These are phyloP conservation scores for Peromyscus leucopus DNA, from an alignment of 2,113 vertebrate species.

Conservation along the genomic window DNA sequence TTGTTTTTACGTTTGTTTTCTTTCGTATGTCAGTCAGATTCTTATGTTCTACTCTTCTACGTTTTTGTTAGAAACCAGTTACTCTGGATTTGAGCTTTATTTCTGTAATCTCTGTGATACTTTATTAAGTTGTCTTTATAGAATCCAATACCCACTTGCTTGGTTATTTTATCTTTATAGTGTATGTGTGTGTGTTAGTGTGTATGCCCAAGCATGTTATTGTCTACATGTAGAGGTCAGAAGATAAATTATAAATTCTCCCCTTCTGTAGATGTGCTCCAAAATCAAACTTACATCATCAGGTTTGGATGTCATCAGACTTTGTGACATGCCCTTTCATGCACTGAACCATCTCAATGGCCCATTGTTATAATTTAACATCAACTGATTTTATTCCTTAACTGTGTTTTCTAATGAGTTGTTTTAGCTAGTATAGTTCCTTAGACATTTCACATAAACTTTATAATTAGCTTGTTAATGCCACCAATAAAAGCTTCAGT, in stretches of 20 bases:
- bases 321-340: not conserved
- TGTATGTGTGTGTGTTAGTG: not conserved
- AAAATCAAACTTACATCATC: not conserved
- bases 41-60: not conserved
- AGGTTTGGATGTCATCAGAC: not conserved
- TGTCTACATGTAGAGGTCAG: not conserved
- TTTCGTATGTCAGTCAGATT: not conserved
- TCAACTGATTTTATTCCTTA: not conserved
- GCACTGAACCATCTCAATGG: not conserved
- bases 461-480: not conserved
- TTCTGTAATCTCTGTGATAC: not conserved
- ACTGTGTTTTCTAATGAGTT: not conserved
- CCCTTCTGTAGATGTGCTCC: not conserved
- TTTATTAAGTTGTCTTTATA: not conserved
- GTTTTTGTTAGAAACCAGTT: not conserved
- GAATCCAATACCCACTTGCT: not conserved
- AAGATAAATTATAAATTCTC: not conserved
- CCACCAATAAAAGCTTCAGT: not conserved
- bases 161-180: not conserved
- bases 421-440: not conserved
- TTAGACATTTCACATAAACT: not conserved
- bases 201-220: not conserved
- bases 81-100: not conserved
- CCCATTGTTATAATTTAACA: not conserved
- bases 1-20: not conserved